Percentiles rank a stretch among this genome's conserved stretches.
These are phyloP conservation scores for Mythimna vitellina DNA, from an alignment of 2,888 invertebrate species.

Conservation along the genomic window DNA sequence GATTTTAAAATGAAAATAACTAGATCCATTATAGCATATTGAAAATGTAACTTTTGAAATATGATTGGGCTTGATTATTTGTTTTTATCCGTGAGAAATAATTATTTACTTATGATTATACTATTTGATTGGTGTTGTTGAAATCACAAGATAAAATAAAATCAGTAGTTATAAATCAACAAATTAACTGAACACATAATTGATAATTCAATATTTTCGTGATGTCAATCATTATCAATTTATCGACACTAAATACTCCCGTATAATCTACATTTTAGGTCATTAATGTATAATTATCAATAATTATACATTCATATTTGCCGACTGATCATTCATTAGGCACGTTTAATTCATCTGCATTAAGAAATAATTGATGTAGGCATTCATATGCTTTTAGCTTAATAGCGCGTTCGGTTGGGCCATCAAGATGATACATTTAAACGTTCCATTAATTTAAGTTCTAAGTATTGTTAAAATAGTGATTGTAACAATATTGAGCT, in stretches of 20 bases:
- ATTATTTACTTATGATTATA: no score
- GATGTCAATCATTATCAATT: neutral
- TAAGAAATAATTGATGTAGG: slow-evolving; percentile 1
- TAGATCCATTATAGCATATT: neutral
- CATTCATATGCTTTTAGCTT: neutral
- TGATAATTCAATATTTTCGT: neutral
- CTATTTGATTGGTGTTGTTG: no score
- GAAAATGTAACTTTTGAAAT: neutral
- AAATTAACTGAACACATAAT: no score
- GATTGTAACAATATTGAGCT: neutral
- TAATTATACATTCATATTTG: slow-evolving; percentile 9
- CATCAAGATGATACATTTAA: neutral
- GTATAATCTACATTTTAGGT: neutral
- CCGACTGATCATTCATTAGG: slow-evolving; percentile 5
- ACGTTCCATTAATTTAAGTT: slow-evolving; percentile 3
- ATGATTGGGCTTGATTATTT: neutral
- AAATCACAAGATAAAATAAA: neutral
- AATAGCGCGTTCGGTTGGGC: neutral
- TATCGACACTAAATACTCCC: neutral
- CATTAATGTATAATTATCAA: neutral
- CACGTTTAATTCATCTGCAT: slow-evolving; percentile 1
- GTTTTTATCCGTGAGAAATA: no score
- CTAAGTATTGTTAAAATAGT: neutral
- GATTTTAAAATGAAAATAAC: no score
- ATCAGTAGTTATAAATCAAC: neutral